These are phyloP conservation scores for Azorinus chamasolen DNA, from an alignment of 2,888 invertebrate species.

Conservation along the genomic window DNA sequence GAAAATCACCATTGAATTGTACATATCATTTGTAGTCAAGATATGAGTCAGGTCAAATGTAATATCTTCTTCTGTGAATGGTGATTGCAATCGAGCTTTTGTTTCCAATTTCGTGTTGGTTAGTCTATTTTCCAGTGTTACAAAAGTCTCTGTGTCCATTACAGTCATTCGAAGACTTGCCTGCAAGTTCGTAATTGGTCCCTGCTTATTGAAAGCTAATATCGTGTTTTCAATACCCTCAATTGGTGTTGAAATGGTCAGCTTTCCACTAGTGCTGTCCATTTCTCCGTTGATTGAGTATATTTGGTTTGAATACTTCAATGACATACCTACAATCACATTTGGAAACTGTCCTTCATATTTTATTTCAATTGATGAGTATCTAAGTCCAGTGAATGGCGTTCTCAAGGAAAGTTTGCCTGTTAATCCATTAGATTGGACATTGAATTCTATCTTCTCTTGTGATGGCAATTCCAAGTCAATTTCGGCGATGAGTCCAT, in stretches of 20 bases:
- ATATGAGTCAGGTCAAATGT: constrained; percentile 28
- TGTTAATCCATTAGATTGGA: background rate
- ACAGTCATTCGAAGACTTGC: background rate
- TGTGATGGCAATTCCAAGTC: too few species aligned
- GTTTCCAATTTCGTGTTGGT: constrained; percentile 24
- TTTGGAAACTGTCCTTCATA: constrained; percentile 23
- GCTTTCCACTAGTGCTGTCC: constrained; percentile 6
- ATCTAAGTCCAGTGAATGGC: constrained; percentile 21
- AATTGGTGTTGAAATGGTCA: constrained; percentile 33
- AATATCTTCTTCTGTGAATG: constrained; percentile 42
- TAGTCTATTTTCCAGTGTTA: constrained; percentile 31
- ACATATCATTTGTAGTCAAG: constrained; percentile 30
- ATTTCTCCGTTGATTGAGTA: constrained; percentile 14
- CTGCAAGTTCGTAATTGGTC: constrained; percentile 15
- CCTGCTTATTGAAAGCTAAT: constrained; percentile 11
- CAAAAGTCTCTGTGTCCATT: constrained; percentile 27
- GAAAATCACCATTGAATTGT: constrained; percentile 15
- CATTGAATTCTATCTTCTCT: too few species aligned
- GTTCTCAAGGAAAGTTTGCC: constrained; percentile 19
- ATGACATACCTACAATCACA: constrained; percentile 14
- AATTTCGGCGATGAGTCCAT: too few species aligned
- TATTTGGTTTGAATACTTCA: constrained; percentile 12
- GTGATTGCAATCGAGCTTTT: constrained; percentile 39
- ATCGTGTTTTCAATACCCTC: constrained; percentile 34
- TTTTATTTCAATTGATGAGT: constrained; percentile 17